Base-by-base conservation (phyloP, 1,140 invertebrate genomes). In the Antheraea mylitta region DNA sequence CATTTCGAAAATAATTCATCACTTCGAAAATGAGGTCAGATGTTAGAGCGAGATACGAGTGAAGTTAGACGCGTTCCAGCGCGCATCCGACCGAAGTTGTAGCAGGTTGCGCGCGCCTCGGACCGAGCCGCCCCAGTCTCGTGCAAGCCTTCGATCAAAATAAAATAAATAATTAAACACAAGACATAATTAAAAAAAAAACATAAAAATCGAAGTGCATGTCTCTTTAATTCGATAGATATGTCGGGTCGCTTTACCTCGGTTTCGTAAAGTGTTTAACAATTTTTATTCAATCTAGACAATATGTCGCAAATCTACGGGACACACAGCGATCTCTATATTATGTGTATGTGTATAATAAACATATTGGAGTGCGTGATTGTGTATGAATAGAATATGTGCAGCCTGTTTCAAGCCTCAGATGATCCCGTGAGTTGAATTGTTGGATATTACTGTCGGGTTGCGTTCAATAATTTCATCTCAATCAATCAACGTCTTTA, bases 1-100 rank as follows among this genome's bases (percentile, higher is more conserved):
- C 83, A 85, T 89, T 87, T 87, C 84, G 75, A 85, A 89, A 89
- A 89, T 89, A 87, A 89, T 87, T 86, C 81, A 81, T 82, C 73
- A 76, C 78, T 72, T 69, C 62, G 42, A 65, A 82, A 86, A 79
- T 76, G 76, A 81, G 85, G 87, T 87, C 85, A 87, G 63, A 30
- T 30, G 22, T 59, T 66, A 65, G 75, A 42, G 19, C 60, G 48
- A 19, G 22, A 30, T 30, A 61, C 81, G 86, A 42, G 7, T 7
- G 38, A 89, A 86, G 86, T 87, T 72, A 69, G 61, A 30, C 18
- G 60, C 58, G 42, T 45, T 68, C 68, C 69, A 65, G 58, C 68
- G 75, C 78, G 68, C 78, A 80, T 73, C 68, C 10, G 10, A 22
- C n/a, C 72, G 82, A 84, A 84, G 79, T 79, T 67, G 42, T 66